Conservation (phyloP, 2,797 vertebrate species). For the Gambusia yucatana region DNA sequence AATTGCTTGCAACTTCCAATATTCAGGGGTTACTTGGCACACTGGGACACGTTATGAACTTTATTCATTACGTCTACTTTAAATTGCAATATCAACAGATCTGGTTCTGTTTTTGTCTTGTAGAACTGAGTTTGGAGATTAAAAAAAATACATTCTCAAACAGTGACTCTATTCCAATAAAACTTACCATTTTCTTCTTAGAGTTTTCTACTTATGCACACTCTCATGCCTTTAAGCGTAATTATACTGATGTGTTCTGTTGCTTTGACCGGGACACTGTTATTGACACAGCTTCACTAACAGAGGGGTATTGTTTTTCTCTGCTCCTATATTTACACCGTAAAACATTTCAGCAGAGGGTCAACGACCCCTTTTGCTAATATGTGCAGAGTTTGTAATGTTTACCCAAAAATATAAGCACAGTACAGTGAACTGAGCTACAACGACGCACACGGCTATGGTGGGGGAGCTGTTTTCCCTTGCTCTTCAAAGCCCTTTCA, state of each 20-base stretch:
- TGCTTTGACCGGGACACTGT: constrained; percentile 16
- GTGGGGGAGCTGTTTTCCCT: constrained; percentile 16
- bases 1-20: background rate
- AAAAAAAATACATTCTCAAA: constrained; percentile 4
- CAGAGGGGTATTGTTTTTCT: constrained; percentile 1
- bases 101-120: background rate
- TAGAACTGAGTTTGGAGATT: background rate
- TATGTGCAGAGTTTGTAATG: constrained; percentile 7
- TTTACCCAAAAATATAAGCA: constrained; percentile 15
- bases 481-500: constrained; percentile 22
- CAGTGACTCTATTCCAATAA: constrained; percentile 5
- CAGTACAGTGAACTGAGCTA: background rate
- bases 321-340: constrained; percentile 6
- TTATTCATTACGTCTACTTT: background rate
- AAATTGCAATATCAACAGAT: constrained; percentile 5
- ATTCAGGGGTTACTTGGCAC: background rate
- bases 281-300: constrained; percentile 13
- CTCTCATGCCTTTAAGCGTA: constrained; percentile 19
- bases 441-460: background rate
- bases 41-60: background rate
- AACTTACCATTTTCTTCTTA: background rate
- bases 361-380: constrained; percentile 16
- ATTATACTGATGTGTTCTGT: constrained; percentile 24
- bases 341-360: constrained; percentile 11
- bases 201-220: constrained; percentile 25